Evolutionary conservation across 30 jellyfish, hydroid and myxozoan genomes (phyloP).

Genomic region (Pseudorhiza aurosa): DNA sequence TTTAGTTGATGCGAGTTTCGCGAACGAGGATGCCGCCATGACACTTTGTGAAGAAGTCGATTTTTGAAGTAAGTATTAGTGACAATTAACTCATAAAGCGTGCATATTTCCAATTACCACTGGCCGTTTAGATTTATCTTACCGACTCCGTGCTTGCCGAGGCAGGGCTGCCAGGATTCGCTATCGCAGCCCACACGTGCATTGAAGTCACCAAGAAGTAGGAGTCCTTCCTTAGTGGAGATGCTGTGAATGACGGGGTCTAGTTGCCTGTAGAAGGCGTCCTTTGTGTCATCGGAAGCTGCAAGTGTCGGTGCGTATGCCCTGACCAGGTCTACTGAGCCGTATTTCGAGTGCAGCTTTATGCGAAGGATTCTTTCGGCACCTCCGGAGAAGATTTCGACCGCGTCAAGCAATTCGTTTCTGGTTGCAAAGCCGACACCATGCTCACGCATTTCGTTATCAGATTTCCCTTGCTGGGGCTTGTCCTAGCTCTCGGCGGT

Average conservation of each 20-base stretch:
- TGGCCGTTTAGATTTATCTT: slow-evolving; percentile 21
- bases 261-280: background rate
- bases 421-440: slow-evolving; percentile 49
- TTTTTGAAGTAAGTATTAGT: slow-evolving; percentile 23
- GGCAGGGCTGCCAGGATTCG: slow-evolving; percentile 3
- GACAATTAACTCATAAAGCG: slow-evolving; percentile 11
- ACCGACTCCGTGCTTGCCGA: slow-evolving; percentile 39
- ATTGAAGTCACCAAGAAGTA: slow-evolving; percentile 43
- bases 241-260: background rate
- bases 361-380: too few relatives aligned
- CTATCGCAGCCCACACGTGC: slow-evolving; percentile 19
- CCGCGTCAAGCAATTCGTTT: too few relatives aligned
- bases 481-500: too few relatives aligned
- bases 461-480: slow-evolving; percentile 43
- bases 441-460: slow-evolving; percentile 10
- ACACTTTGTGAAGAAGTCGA: slow-evolving; percentile 18
- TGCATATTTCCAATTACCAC: slow-evolving; percentile 7
- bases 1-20: slow-evolving; percentile 46
- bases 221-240: slow-evolving; percentile 1
- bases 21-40: slow-evolving; percentile 55
- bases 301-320: slow-evolving; percentile 39
- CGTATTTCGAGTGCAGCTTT: slow-evolving; percentile 10
- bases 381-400: too few relatives aligned
- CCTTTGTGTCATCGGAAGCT: slow-evolving; percentile 3
- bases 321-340: slow-evolving; percentile 4